phyloP scores from a whole-genome alignment of 2,797 vertebrate species.

The Peromyscus melanophrys region DNA sequence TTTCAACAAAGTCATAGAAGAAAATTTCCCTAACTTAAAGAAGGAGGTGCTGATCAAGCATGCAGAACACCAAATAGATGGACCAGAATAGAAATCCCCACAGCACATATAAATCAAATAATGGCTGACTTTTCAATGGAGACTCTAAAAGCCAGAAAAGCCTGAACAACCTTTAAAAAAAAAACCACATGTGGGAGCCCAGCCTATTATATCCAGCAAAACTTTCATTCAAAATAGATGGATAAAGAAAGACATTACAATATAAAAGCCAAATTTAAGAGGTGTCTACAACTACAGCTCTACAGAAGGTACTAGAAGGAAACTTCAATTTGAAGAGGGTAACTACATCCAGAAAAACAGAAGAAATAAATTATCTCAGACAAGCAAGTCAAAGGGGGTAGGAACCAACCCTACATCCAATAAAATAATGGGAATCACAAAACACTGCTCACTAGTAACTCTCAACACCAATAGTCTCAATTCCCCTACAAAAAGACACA shows the following conservation, averaged over 20 bases:
- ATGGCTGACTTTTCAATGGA: not conserved
- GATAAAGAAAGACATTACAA: not conserved
- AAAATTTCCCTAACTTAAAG: no score
- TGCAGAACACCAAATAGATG: not conserved
- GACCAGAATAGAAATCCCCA: not conserved
- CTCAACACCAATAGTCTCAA: not conserved
- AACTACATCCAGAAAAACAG: not conserved
- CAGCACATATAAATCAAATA: not conserved
- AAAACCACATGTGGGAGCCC: not conserved
- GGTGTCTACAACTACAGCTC: not conserved
- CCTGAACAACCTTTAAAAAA: not conserved
- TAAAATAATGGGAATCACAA: not conserved
- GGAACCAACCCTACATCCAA: not conserved
- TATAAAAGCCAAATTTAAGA: not conserved
- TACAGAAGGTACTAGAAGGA: not conserved
- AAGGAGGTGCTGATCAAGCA: not conserved
- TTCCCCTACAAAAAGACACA: not conserved
- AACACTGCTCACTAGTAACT: not conserved
- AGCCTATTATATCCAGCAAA: not conserved
- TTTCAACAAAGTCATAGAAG: not conserved
- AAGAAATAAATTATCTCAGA: not conserved
- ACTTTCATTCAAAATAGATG: not conserved
- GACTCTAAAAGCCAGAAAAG: not conserved
- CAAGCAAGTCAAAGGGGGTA: not conserved
- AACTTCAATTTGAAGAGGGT: not conserved